Base-by-base conservation (phyloP, 2,797 vertebrate genomes). In the Dermochelys coriacea region DNA sequence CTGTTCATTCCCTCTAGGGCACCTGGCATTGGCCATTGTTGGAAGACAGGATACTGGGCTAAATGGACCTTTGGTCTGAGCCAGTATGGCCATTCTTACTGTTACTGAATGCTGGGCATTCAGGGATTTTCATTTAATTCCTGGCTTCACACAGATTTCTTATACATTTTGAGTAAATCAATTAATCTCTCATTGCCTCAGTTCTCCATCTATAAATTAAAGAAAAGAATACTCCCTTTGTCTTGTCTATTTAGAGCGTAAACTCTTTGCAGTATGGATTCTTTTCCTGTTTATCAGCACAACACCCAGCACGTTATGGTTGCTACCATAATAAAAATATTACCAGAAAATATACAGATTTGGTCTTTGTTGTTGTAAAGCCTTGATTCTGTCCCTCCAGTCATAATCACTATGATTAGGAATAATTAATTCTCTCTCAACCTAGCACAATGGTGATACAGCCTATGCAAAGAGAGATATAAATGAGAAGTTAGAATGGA, bases 371-470 rank as follows among this genome's bases (percentile, higher is more conserved):
- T 41, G 19, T 71, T 71, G 68, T 23, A 8, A 41, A 77, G 45
- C 27, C 25, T 15, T 16, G 27, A 31, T 77, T 41, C 5, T 27
- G 27, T 77, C 7, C 27, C 25, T 77, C 25, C 3, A 4, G 89
- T 92, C 91, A 51, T 88, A 93, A 94, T 80, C 74, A 91, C 85
- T 87, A 25, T n/a, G 82, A 61, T 92, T 90, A 86, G 86, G 84
- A 18, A 47, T 77, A 16, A 77, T 84, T 82, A 92, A 94, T 92
- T 91, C 50, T 92, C 74, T 94, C 85, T 85, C 89, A 68, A 75
- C 78, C 34, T 59, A 37, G 64, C 61, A 55, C 81, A 82, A 5
- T 84, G 85, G 85, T 85, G 81, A 11, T 21, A 0, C 2, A 15
- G 84, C 47, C 85, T 93, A n/a, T 82, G 87, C 90, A 91, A 92